These are phyloP conservation scores for Phasia obesa DNA, from an alignment of 2,888 invertebrate genomes.

Conservation along the genomic window DNA sequence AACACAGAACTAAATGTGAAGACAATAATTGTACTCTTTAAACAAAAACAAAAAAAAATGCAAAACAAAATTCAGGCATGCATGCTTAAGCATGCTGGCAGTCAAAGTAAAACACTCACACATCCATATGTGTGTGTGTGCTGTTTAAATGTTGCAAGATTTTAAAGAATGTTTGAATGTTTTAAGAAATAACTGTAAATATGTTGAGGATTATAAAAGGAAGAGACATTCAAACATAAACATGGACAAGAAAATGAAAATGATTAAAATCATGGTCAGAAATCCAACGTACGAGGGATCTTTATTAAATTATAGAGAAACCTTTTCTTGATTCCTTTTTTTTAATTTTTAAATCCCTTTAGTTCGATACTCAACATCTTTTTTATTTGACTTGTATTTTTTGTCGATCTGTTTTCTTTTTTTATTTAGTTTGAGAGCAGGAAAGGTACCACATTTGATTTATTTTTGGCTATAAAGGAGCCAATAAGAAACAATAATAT, in stretches of 20 bases:
- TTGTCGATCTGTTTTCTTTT: no score
- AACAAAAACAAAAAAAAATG: slow-evolving; percentile 4
- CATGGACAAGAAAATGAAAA: slow-evolving; percentile 25
- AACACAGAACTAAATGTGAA: slow-evolving; percentile 7
- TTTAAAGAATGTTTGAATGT: slow-evolving; percentile 46
- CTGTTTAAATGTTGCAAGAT: not conserved
- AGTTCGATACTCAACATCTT: no score
- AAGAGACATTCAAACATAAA: slow-evolving; percentile 16
- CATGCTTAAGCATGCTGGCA: slow-evolving; percentile 44
- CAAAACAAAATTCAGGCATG: slow-evolving; percentile 24
- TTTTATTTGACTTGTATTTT: no score
- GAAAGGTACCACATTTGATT: no score
- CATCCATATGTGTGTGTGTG: not conserved
- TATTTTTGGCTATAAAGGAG: no score
- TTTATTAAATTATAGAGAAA: no score
- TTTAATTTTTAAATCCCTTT: no score
- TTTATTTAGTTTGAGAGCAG: no score
- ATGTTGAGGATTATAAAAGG: slow-evolving; percentile 27
- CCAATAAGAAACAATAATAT: no score
- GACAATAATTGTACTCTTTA: slow-evolving; percentile 9
- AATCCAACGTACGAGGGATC: slow-evolving; percentile 6
- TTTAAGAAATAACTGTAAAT: slow-evolving; percentile 13
- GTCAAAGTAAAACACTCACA: not conserved
- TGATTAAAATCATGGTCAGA: slow-evolving; percentile 26
- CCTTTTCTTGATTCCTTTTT: no score